A percentile compares a stretch with the other conserved stretches of the same genome.
Conservation (phyloP, 2,113 vertebrate species). For the Prinia subflava region DNA sequence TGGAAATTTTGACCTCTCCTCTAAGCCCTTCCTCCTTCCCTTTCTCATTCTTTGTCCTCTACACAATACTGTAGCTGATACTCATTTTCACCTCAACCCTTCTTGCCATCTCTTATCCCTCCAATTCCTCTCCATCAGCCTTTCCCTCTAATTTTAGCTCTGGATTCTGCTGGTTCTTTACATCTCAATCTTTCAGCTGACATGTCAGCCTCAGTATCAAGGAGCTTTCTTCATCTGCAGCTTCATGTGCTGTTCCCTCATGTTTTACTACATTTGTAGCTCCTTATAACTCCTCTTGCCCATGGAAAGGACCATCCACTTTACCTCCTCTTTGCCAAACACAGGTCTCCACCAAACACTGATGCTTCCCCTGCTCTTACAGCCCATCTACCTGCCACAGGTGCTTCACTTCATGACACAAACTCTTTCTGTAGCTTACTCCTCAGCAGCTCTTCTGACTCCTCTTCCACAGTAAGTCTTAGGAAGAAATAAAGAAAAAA, state of each 20-base stretch:
- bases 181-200: background rate
- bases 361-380: background rate
- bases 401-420: background rate
- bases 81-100: background rate
- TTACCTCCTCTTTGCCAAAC: background rate
- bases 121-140: background rate
- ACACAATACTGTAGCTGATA: background rate
- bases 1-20: background rate
- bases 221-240: background rate
- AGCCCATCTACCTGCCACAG: background rate
- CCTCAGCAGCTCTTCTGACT: background rate
- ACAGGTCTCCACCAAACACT: background rate
- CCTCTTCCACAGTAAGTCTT: background rate
- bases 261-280: background rate
- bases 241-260: background rate
- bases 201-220: background rate
- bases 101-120: background rate
- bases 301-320: background rate
- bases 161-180: background rate
- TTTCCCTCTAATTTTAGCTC: background rate
- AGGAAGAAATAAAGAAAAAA: background rate
- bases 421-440: background rate
- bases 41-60: background rate
- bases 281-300: background rate
- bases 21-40: background rate